Conservation (phyloP, 2,797 vertebrate genomes). For the Paguma larvata region DNA sequence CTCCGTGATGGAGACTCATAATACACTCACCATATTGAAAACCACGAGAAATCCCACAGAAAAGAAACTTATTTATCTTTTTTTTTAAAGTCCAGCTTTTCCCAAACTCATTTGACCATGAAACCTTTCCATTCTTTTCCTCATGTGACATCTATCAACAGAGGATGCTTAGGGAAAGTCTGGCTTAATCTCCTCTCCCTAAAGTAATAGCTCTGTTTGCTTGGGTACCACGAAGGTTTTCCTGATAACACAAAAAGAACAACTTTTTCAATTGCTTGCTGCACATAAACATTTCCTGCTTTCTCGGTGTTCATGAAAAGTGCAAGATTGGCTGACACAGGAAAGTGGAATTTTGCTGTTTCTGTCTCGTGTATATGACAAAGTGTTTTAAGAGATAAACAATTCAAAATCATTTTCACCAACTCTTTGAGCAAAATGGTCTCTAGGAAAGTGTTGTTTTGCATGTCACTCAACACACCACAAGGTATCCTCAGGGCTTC, state of each 20-base stretch:
- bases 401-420: neutral
- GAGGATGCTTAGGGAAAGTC: neutral
- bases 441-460: neutral
- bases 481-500: neutral
- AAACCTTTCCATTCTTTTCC: conserved; percentile 6
- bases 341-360: neutral
- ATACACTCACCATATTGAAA: neutral
- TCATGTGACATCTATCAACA: neutral
- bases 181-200: conserved; percentile 7
- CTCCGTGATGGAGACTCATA: neutral
- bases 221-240: neutral
- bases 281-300: neutral
- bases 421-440: conserved; percentile 2
- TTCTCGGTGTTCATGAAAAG: conserved; percentile 3
- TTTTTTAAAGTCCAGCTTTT: neutral
- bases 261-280: neutral
- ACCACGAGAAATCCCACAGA: neutral
- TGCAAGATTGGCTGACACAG: neutral
- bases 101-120: conserved; percentile 4
- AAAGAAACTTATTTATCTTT: neutral
- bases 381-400: conserved; percentile 27
- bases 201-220: neutral
- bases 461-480: neutral
- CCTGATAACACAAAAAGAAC: neutral
- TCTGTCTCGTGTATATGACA: neutral